phyloP scores from a whole-genome alignment of 2,797 vertebrate genomes.

The Erpetoichthys calabaricus region DNA sequence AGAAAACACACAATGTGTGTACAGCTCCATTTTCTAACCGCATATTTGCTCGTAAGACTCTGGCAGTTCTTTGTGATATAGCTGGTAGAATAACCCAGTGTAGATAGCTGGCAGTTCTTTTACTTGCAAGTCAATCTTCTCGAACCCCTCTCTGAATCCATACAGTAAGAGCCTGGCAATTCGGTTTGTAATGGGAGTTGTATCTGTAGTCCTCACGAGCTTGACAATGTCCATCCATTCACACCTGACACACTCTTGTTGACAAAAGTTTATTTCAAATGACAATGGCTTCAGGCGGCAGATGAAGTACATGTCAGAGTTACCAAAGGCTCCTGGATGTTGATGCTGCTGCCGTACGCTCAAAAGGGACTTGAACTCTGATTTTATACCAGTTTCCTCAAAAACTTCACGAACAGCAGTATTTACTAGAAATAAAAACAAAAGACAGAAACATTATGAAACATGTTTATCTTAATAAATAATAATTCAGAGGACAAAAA shows the following conservation, averaged over 20 bases:
- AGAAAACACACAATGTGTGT: too few relatives aligned
- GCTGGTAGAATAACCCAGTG: conserved; percentile 69
- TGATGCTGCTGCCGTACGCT: conserved; percentile 83
- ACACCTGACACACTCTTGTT: conserved; percentile 71
- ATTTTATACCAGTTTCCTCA: conserved; percentile 81
- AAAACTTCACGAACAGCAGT: conserved; percentile 83
- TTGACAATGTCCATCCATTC: conserved; percentile 71
- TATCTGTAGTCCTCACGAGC: conserved; percentile 37
- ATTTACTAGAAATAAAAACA: conserved; percentile 43
- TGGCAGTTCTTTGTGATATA: conserved; percentile 72
- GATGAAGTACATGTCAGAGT: conserved; percentile 85
- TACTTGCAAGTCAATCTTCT: conserved; percentile 62
- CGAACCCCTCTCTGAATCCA: conserved; percentile 65
- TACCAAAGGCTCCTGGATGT: conserved; percentile 74
- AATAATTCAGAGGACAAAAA: too few relatives aligned
- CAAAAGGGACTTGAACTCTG: conserved; percentile 78
- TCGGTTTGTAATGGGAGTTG: conserved; percentile 70
- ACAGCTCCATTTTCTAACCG: neutral
- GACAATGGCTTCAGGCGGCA: conserved; percentile 72
- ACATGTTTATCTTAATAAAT: too few relatives aligned
- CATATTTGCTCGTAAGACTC: conserved; percentile 25
- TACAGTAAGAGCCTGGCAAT: conserved; percentile 65
- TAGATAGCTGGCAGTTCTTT: conserved; percentile 66
- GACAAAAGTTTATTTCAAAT: conserved; percentile 69
- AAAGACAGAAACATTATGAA: conserved; percentile 1